Conservation (phyloP, 2,888 invertebrate genomes). For the Aphidius colemani region DNA sequence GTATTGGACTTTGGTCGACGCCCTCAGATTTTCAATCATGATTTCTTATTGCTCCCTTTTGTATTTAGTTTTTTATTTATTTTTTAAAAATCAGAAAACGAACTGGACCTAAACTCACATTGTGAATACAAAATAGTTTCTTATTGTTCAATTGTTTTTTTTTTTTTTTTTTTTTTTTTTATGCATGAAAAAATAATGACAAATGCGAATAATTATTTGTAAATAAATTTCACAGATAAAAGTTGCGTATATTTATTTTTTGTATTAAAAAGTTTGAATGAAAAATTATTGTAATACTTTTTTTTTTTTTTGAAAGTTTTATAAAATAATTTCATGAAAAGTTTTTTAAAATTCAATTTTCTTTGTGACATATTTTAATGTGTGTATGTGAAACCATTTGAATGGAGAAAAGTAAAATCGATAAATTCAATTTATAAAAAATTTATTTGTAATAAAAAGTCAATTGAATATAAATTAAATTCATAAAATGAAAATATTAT, state of each 20-base stretch:
- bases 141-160: slow-evolving; percentile 15
- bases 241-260: too few relatives aligned
- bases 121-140: slow-evolving; percentile 20
- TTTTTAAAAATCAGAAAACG: slow-evolving; percentile 7
- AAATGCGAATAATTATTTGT: not conserved
- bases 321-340: not conserved
- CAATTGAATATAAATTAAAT: not conserved
- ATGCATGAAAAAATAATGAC: slow-evolving; percentile 9
- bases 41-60: slow-evolving; percentile 26
- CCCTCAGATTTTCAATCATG: slow-evolving; percentile 38
- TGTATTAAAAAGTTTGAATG: too few relatives aligned
- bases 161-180: slow-evolving; percentile 16
- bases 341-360: not conserved
- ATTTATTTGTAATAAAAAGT: slow-evolving; percentile 3
- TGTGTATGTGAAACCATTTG: too few relatives aligned
- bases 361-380: not conserved
- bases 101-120: slow-evolving; percentile 13
- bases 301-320: too few relatives aligned
- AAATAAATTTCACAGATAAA: too few relatives aligned
- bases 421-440: too few relatives aligned
- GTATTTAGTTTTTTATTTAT: not conserved
- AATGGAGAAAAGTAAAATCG: too few relatives aligned
- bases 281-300: too few relatives aligned
- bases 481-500: not conserved
- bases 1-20: slow-evolving; percentile 28